Base-by-base conservation (phyloP, 2,797 vertebrate genomes). In the Danionella dracula region DNA sequence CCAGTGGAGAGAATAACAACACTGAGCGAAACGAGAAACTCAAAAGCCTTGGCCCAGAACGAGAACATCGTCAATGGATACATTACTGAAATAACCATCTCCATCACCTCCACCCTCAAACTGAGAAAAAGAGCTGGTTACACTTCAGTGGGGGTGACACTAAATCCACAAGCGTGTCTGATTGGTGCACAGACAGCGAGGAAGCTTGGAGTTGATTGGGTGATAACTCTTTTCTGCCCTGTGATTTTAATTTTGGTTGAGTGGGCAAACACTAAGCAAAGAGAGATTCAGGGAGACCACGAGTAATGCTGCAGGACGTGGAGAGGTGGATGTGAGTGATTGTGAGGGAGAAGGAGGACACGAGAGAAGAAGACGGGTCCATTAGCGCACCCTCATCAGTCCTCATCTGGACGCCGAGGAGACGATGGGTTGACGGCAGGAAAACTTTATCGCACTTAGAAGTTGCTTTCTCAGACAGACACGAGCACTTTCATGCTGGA, bases 331-430 rank as follows among this genome's bases (percentile, higher is more conserved):
- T 59, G 66, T 34, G 42, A 53, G 23, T 50, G 51, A 13, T 27
- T 11, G 40, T 34, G 27, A 42, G 34, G 12, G 2, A 11, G 2
- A 16, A 42, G 54, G 40, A 42, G 48, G 64, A 62, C 32, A 56
- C n/a, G 48, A 62, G 4, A 19, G 42, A 23, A 55, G 12, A 27
- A 29, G 48, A 63, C 71, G 57, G 51, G 65, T 3, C 58, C 48
- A 68, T 68, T 87, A 84, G 42, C 34, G 69, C 51, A 61, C 64
- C 64, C 77, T 81, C 78, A 82, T 86, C 72, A 37, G 19, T 86
- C 69, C 78, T 83, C 72, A 76, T 85, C 78, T 66, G 32, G 5
- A 20, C 13, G 66, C 44, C 37, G 35, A 46, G 32, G 20, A 44
- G 66, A 60, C 56, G 35, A 55, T 53, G 49, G 29, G 41, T 57